Conservation (phyloP, 2,888 invertebrate genomes). For the Epirrita christyi region DNA sequence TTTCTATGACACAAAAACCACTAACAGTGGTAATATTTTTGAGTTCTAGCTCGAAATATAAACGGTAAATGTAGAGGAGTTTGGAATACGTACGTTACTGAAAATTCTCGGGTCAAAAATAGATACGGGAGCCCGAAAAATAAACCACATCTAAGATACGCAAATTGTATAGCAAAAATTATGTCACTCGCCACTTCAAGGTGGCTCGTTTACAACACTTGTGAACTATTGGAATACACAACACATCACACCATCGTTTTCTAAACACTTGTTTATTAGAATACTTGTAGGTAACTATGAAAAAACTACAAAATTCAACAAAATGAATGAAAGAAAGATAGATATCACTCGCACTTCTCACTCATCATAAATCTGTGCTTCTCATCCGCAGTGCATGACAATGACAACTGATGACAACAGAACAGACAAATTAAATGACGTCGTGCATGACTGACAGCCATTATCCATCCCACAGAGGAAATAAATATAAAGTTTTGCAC, state of each 20-base stretch:
- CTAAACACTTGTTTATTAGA: conserved; percentile 45
- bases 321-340: not conserved
- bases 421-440: no score
- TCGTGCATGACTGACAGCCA: no score
- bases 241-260: conserved; percentile 38
- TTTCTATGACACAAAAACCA: not conserved
- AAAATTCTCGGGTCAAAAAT: conserved; percentile 64
- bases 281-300: conserved; percentile 29
- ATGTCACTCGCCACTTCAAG: conserved; percentile 56
- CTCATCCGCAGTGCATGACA: no score
- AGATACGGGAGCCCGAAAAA: conserved; percentile 70
- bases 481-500: no score
- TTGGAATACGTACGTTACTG: conserved; percentile 54
- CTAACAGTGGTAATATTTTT: not conserved
- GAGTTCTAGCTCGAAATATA: not conserved
- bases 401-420: no score
- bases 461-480: no score
- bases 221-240: conserved; percentile 32
- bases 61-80: not conserved
- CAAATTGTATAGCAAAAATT: conserved; percentile 52
- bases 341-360: no score
- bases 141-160: conserved; percentile 79
- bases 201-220: conserved; percentile 41
- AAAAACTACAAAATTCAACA: conserved; percentile 28
- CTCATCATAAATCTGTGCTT: no score